Base-by-base conservation (phyloP, 30 jellyfish, hydroid and myxozoan genomes). In the Aurelia sp. region DNA sequence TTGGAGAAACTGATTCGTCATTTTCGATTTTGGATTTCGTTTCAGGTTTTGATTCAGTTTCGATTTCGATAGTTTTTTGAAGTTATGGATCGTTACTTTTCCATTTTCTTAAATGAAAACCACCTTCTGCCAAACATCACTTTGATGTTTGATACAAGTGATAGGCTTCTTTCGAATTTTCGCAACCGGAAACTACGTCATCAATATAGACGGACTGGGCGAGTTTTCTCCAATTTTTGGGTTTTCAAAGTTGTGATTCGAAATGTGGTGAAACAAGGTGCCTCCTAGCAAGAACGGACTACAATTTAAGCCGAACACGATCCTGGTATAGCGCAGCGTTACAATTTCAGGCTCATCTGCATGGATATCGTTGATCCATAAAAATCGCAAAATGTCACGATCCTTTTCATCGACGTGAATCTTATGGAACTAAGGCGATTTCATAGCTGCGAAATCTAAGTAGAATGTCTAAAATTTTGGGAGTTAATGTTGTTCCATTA, bases 161-260 rank as follows among this genome's bases (percentile, higher is more conserved):
- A 31, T 21, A 33, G 3, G 47, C 77, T 33, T 66, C 77, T 17
- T 17, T 18, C 20, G 77, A 65, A 65, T 19, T 33, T 66, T 23
- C 77, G 31, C 47, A 19, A 17, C 77, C 77, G 31, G 47, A 21
- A 13, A 66, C 77, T 21, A 66, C 53, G 47, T 66, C 77, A 27
- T 66, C 77, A 4, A 66, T 65, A 27, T 58, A 58, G 27, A 58
- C 5, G 27, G 68, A 58, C 68, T 58, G 68, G 21, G 21, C 3
- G 27, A 58, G 27, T 58, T 58, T 20, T 58, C 68, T 20, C 68
- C 68, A 58, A 58, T 20, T 20, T 58, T 58, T 58, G 68, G 68
- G 8, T 58, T 7, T 58, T 58, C 68, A 20, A 58, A 58, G 4
- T 58, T 20, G 68, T 58, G 27, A 58, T 58, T 58, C 68, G 68